A percentile compares a stretch with the other conserved stretches of the same genome.
Evolutionary conservation across 1,140 invertebrate species (phyloP).

Genomic region (Tetragnatha versicolor): DNA sequence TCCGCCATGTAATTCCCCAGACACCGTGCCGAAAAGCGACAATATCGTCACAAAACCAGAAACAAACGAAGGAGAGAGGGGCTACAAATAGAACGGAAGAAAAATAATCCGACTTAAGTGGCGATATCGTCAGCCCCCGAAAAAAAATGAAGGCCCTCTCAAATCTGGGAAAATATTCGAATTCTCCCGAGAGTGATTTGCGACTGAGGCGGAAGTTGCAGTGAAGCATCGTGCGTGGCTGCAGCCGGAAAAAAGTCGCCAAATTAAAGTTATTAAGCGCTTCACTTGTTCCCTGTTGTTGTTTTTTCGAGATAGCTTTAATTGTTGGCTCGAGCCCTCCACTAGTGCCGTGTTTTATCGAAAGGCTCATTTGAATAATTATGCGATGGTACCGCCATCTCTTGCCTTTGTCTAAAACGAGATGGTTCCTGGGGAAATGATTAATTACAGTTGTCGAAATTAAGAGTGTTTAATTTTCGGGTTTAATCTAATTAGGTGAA

Average conservation of each 20-base stretch:
- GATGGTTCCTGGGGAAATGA: background rate
- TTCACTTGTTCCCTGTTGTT: slow-evolving; percentile 6
- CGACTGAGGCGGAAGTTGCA: background rate
- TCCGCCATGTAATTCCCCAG: too few species aligned
- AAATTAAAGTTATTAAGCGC: slow-evolving; percentile 34
- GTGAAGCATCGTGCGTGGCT: background rate
- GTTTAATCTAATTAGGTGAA: too few species aligned
- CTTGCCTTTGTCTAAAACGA: background rate
- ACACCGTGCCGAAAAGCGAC: too few species aligned
- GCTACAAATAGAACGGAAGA: background rate
- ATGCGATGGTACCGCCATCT: slow-evolving; percentile 20
- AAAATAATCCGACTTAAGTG: background rate
- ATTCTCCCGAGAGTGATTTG: slow-evolving; percentile 7
- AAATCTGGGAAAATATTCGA: slow-evolving; percentile 14
- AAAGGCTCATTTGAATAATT: slow-evolving; percentile 38
- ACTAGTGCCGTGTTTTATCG: background rate
- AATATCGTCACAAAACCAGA: too few species aligned
- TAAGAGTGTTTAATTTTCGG: too few species aligned
- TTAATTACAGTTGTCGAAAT: too few species aligned
- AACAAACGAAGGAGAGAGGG: too few species aligned
- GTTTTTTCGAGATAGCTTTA: slow-evolving; percentile 14
- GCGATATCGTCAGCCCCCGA: background rate
- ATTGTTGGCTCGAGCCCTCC: slow-evolving; percentile 5
- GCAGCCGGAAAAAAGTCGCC: background rate
- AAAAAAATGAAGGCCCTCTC: too few species aligned